Evolutionary conservation across 2,888 invertebrate genomes (phyloP), one percentile per base, ranked within the genome.

Genomic region (Conops quadrifasciatus): DNA sequence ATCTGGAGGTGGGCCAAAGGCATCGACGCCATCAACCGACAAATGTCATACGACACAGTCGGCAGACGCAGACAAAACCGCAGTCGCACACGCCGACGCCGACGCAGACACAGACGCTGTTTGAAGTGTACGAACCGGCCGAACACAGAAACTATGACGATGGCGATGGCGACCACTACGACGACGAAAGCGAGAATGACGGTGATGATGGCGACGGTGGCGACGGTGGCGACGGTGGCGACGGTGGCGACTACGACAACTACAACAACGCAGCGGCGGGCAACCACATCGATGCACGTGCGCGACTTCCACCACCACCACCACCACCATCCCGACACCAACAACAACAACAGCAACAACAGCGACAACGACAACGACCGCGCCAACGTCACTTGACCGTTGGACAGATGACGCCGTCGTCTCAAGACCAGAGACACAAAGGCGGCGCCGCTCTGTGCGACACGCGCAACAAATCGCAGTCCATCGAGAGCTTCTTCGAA

Each of bases 401-500:
- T 26, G 36, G 62, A 4, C 62, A 36, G 24, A n/a, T 26, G 49
- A 47, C n/a, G 49, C 19, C 49, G 65, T 19, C 49, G 65, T 60
- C 11, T 53, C 47, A 28, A 16, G 49, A 2, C 45, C 47, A 60
- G 19, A 36, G 64, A 26, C 16, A 24, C 56, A 58, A 64, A 43
- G 78, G 64, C 59, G 66, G 76, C 59, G 66, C 76, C 47, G 73
- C 76, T 58, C 36, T 49, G 21, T 69, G 30, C 45, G 60, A 36
- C 72, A 73, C 75, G 66, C 82, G 82, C 66, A 80, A 80, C 71
- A 84, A 84, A 75, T 85, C 86, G 19, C 80, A 82, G 71, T 86
- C 86, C 36, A 85, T 81, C 15, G 85, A 85, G 73, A 86, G 85
- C 72, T 85, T 85, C 77, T 85, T 85, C 71, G 83, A 84, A 77